Evolutionary conservation across 2,797 vertebrate species (phyloP).

Genomic region (Sebastes ruberrimus): DNA sequence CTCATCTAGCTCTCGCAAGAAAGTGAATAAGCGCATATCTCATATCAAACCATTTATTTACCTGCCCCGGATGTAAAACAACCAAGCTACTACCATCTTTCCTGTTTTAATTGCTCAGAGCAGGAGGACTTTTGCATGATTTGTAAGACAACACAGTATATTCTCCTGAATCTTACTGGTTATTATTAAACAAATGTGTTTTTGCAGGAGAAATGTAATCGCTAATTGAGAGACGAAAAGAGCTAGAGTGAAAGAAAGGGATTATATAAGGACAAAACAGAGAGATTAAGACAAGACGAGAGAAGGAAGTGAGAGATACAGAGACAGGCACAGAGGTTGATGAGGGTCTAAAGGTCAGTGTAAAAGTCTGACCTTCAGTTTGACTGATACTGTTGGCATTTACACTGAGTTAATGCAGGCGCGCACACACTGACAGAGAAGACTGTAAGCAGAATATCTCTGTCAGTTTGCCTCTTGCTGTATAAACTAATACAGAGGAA

Average conservation of each 20-base stretch:
- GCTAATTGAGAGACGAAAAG: not conserved
- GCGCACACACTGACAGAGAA: not conserved
- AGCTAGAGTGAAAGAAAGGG: not conserved
- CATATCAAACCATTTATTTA: not conserved
- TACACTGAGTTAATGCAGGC: constrained; percentile 31
- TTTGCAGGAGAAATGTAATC: not conserved
- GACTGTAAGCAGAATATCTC: constrained; percentile 25
- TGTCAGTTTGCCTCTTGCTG: constrained; percentile 18
- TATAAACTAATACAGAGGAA: constrained; percentile 20
- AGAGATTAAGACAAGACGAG: not conserved
- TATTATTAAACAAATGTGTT: not conserved
- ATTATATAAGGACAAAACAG: not conserved
- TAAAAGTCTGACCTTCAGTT: constrained; percentile 57
- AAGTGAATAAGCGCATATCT: not conserved
- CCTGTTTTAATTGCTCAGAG: not conserved
- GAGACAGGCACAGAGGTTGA: constrained; percentile 32
- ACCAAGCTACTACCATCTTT: not conserved
- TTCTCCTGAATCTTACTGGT: not conserved
- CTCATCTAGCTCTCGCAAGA: not conserved
- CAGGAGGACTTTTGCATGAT: not conserved
- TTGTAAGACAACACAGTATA: not conserved
- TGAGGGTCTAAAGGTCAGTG: constrained; percentile 56
- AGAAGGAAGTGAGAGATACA: not conserved
- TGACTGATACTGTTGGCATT: constrained; percentile 68
- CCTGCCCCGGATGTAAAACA: not conserved